Evolutionary conservation across 2,888 invertebrate species (phyloP), one percentile per base, ranked within the genome.

Genomic region (Brachypterus glaber): DNA sequence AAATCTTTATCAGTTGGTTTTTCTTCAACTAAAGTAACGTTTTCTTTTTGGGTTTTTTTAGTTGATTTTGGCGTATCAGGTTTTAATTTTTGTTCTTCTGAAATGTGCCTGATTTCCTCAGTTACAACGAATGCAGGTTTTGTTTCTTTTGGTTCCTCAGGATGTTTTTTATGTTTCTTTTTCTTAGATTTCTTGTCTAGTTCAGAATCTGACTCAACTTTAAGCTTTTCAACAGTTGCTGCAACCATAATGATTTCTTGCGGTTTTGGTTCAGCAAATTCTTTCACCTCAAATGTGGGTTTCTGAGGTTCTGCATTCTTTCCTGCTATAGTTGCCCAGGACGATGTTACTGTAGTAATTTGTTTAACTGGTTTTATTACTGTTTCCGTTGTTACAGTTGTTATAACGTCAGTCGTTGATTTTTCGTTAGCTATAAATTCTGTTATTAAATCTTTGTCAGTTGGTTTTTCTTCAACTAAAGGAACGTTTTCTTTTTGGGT

Each of bases 101-200:
- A 37, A 13, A 44, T 45, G 15, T 45, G 34, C 14, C 17, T 32
- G 27, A 48, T 48, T 30, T 47, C 41, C 33, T 49, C 49, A 5
- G 41, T 44, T 12, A 47, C 33, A 30, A 35, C 37, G 31, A 46
- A 45, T 3, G 43, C 43, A 9, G 44, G 45, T 32, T 45, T 47
- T 4, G 21, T 11, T 12, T 21, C 9, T 7, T 21, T 21, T 7
- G 5, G 7, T 27, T 27, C 27, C 8, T 36, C 34, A 13, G 37
- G 16, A 14, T 15, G 3, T 12, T 12, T 35, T 30, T 11, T 39
- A 40, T 32, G 48, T 45, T 30, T 46, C 36, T 40, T 38, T 27
- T 44, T 44, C 26, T 44, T 46, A 11, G 47, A 38, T 7, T 39
- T 46, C 38, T 41, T 37, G 21, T 43, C 46, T 8, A 21, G 33